These are phyloP conservation scores for Oceanodroma tethys DNA, from an alignment of 2,113 vertebrate species.

Conservation along the genomic window DNA sequence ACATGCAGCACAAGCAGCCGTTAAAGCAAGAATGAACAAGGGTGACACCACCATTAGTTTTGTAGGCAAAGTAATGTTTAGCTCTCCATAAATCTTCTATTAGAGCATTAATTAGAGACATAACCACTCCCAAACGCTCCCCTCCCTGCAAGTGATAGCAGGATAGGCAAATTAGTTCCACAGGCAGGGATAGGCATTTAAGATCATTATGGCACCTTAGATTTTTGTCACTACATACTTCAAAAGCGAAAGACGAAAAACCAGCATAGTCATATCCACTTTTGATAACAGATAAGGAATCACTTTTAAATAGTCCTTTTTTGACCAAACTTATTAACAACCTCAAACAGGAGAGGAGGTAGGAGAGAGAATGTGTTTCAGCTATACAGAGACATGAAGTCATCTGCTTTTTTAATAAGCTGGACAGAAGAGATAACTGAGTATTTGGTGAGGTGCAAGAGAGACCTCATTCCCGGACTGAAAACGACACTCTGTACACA, in stretches of 20 bases:
- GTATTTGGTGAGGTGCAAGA: not conserved
- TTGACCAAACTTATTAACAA: not conserved
- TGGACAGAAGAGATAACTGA: not conserved
- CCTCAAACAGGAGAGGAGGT: not conserved
- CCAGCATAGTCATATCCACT: not conserved
- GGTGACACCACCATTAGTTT: not conserved
- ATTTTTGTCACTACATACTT: not conserved
- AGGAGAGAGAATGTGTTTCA: not conserved
- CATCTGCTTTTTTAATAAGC: not conserved
- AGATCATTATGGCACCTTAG: not conserved
- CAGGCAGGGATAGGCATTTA: not conserved
- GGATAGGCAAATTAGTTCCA: not conserved
- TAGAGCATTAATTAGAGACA: not conserved
- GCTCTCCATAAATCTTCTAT: not conserved
- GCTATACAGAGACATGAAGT: not conserved
- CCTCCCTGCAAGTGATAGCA: not conserved
- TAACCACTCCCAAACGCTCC: not conserved
- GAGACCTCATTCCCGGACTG: not conserved
- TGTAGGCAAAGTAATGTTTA: not conserved
- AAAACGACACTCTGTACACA: not conserved
- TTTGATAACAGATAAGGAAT: not conserved
- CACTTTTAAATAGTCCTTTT: not conserved
- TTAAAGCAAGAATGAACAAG: not conserved
- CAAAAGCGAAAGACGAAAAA: not conserved
- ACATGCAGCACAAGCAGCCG: not conserved